A percentile compares a stretch with the other conserved stretches of the same genome.
These are phyloP conservation scores for Nothoprocta pentlandii DNA, from an alignment of 2,113 vertebrate species.

Conservation along the genomic window DNA sequence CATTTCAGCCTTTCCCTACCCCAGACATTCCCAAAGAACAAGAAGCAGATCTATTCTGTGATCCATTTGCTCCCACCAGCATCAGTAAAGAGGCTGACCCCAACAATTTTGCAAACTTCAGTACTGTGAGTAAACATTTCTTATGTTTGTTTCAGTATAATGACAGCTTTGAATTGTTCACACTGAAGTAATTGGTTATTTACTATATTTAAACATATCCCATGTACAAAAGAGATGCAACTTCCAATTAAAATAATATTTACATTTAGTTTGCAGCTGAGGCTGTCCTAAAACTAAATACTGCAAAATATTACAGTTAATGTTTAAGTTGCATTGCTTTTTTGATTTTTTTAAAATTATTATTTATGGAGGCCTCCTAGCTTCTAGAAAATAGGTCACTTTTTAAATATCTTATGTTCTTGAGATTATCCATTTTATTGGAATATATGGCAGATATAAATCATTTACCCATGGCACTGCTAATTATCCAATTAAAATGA, in stretches of 20 bases:
- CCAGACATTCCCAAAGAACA: conserved; percentile 90
- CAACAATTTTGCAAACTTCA: conserved; percentile 96
- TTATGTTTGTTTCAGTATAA: conserved; percentile 66
- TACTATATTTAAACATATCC: not conserved
- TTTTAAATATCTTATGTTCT: not conserved
- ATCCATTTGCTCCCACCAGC: conserved; percentile 90
- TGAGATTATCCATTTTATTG: not conserved
- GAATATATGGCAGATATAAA: not conserved
- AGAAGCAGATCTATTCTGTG: conserved; percentile 87
- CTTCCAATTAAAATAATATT: not conserved
- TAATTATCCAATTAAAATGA: not conserved
- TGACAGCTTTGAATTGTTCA: conserved; percentile 44
- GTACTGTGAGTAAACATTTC: conserved; percentile 93
- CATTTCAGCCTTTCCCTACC: conserved; percentile 88
- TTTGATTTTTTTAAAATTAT: not conserved
- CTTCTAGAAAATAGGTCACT: not conserved
- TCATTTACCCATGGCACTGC: not conserved
- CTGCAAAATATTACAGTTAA: not conserved
- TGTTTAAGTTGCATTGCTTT: conserved; percentile 1
- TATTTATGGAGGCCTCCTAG: not conserved
- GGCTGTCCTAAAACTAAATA: conserved; percentile 17
- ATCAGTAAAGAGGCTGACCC: conserved; percentile 87
- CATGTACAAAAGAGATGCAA: not conserved
- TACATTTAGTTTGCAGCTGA: not conserved
- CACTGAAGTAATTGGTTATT: conserved; percentile 28